Evolutionary conservation across 2,888 invertebrate genomes (phyloP).

Genomic region (Agrotis ipsilon): DNA sequence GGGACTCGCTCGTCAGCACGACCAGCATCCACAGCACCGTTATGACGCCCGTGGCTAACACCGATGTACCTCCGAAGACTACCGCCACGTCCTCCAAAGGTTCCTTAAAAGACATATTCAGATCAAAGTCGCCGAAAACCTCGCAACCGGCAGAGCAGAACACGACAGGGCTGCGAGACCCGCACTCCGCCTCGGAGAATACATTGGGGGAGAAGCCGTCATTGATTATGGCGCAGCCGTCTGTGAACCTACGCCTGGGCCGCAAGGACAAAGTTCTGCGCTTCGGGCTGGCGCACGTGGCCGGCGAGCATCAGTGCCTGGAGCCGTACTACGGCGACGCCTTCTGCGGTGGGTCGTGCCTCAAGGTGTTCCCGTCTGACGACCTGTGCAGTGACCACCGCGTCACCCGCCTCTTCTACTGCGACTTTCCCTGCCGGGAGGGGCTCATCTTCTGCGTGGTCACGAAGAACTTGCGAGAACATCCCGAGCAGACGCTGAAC

Average conservation of each 20-base stretch:
- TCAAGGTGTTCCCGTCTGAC: conserved; percentile 84
- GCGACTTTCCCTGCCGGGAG: conserved; percentile 77
- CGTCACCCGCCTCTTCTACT: conserved; percentile 77
- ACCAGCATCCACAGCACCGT: background rate
- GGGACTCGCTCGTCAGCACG: background rate
- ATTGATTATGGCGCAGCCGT: conserved; percentile 63
- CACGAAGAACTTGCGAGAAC: conserved; percentile 74
- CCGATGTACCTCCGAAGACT: fast-evolving
- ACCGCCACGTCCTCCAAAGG: conserved; percentile 51
- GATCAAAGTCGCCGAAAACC: conserved; percentile 43
- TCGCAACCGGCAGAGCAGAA: background rate
- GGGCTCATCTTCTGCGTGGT: conserved; percentile 81
- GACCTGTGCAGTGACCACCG: conserved; percentile 66
- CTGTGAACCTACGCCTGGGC: conserved; percentile 72
- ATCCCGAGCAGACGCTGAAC: conserved; percentile 76
- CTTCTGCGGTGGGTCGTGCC: conserved; percentile 89
- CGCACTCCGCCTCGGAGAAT: conserved; percentile 41
- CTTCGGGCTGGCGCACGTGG: conserved; percentile 70
- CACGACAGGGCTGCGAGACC: background rate
- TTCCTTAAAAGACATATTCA: conserved; percentile 62
- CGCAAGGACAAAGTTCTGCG: conserved; percentile 55
- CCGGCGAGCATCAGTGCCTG: conserved; percentile 78
- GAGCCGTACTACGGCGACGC: conserved; percentile 82
- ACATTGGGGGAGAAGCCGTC: no score
- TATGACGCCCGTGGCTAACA: no score